A percentile compares a stretch with the other conserved stretches of the same genome.
Conservation (phyloP, 2,113 vertebrate species). For the Pollimyrus isidori region DNA sequence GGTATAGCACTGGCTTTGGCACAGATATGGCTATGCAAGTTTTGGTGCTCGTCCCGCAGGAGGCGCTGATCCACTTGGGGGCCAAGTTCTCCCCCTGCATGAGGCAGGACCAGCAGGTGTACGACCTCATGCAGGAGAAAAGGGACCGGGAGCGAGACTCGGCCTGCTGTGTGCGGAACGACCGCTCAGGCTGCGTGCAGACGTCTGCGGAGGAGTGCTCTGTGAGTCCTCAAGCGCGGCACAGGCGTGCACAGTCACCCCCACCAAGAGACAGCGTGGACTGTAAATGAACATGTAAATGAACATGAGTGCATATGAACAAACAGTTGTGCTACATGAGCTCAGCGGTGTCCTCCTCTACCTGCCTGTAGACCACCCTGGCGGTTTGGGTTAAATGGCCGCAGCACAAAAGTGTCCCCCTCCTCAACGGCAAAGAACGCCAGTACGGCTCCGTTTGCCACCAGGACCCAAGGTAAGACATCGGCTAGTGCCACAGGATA, state of each 20-base stretch:
- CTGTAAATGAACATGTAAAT: background rate
- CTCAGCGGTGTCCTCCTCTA: background rate
- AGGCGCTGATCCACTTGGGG: slow-evolving; percentile 92
- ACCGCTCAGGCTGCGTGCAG: slow-evolving; percentile 89
- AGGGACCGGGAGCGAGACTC: slow-evolving; percentile 81
- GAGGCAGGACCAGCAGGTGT: slow-evolving; percentile 89
- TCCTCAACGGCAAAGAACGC: slow-evolving; percentile 65
- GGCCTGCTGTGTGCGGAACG: slow-evolving; percentile 90
- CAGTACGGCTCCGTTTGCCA: slow-evolving; percentile 88
- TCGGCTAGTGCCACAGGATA: too few relatives aligned
- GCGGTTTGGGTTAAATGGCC: slow-evolving; percentile 98
- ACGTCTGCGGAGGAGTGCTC: slow-evolving; percentile 92
- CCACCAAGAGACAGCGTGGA: background rate
- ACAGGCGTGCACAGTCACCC: background rate
- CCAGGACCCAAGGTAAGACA: slow-evolving; percentile 85
- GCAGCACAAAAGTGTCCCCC: slow-evolving; percentile 70
- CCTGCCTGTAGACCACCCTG: slow-evolving; percentile 71
- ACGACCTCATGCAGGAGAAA: slow-evolving; percentile 77
- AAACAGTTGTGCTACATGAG: background rate
- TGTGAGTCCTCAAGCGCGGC: slow-evolving; percentile 53
- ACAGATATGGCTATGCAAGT: background rate
- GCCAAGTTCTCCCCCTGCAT: slow-evolving; percentile 98
- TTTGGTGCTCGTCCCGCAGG: slow-evolving; percentile 53
- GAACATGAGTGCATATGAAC: background rate
- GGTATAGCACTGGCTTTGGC: background rate